Conservation (phyloP, 35 echinoderm and acorn worm genomes). For the Ophioderma brevispina region DNA sequence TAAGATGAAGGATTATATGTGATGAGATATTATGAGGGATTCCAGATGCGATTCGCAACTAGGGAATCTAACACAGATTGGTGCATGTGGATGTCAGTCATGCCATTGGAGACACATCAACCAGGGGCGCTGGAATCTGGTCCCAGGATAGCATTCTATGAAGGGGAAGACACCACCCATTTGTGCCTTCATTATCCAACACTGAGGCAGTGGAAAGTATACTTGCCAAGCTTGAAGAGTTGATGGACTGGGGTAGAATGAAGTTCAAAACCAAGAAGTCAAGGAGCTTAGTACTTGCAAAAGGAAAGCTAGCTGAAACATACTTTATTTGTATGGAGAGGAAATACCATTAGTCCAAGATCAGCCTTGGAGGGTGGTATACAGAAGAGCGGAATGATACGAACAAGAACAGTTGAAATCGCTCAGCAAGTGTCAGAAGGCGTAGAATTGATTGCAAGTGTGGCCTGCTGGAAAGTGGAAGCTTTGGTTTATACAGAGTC, state of each 20-base stretch:
- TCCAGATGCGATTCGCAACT: no score
- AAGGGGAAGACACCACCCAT: constrained; percentile 15
- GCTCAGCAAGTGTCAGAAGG: neutral
- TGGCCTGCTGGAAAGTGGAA: constrained; percentile 13
- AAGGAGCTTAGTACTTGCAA: neutral
- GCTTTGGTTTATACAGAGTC: neutral
- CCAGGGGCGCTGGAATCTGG: neutral
- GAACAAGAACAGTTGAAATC: neutral
- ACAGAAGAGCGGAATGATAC: constrained; percentile 30
- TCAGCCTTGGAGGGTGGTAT: constrained; percentile 30
- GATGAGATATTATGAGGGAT: no score
- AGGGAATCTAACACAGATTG: no score
- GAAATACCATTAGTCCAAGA: constrained; percentile 33
- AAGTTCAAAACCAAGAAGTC: constrained; percentile 44
- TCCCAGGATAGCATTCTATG: neutral
- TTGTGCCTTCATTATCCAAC: constrained; percentile 2
- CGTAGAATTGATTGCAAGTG: neutral
- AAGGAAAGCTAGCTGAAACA: constrained; percentile 7
- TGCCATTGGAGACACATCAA: neutral
- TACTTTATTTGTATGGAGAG: constrained; percentile 25
- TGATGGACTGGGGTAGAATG: constrained; percentile 28
- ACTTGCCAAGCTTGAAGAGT: constrained; percentile 1
- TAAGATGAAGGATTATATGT: no score
- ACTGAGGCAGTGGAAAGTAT: neutral
- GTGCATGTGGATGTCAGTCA: no score